Evolutionary conservation across 2,888 invertebrate species (phyloP).

Genomic region (Dilophus febrilis): DNA sequence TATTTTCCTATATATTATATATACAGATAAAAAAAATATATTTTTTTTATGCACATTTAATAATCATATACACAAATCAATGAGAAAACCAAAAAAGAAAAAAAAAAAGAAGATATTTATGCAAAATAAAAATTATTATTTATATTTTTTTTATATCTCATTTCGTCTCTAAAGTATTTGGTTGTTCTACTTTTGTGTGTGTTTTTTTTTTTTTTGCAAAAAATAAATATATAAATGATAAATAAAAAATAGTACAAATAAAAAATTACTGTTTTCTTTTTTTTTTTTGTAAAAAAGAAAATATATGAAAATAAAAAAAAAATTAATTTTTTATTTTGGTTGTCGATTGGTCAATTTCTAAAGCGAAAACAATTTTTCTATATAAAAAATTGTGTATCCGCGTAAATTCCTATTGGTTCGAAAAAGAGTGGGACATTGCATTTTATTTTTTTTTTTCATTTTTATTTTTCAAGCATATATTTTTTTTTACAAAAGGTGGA

Average conservation of each 20-base stretch:
- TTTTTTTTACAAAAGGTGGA: too few relatives aligned
- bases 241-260: neutral
- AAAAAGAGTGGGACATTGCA: neutral
- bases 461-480: conserved; percentile 1
- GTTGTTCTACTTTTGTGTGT: neutral
- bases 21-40: too few relatives aligned
- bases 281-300: too few relatives aligned
- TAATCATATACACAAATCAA: too few relatives aligned
- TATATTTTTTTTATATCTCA: too few relatives aligned
- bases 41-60: too few relatives aligned
- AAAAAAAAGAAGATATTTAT: too few relatives aligned
- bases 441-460: too few relatives aligned
- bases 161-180: neutral
- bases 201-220: neutral
- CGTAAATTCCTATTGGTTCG: conserved; percentile 2
- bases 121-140: too few relatives aligned
- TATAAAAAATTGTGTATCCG: conserved; percentile 1
- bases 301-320: neutral
- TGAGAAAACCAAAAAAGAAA: too few relatives aligned
- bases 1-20: too few relatives aligned
- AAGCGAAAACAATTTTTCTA: conserved; percentile 1
- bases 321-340: neutral
- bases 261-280: neutral
- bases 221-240: neutral
- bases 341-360: conserved; percentile 3